Conservation (phyloP, 2,888 invertebrate genomes). For the Sesamia inferens region DNA sequence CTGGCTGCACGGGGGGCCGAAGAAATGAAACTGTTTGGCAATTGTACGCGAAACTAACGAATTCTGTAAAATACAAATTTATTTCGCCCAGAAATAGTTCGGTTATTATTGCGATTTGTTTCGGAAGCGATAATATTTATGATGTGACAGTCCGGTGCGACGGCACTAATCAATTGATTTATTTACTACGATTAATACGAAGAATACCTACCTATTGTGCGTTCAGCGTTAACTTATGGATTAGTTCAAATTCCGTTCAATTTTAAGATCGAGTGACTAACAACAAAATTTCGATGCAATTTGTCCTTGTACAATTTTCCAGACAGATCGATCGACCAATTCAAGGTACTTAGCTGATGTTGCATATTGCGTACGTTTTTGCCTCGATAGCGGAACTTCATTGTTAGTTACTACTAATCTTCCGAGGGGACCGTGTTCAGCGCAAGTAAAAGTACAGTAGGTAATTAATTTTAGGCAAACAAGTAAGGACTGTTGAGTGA, state of each 20-base stretch:
- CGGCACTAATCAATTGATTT: slow-evolving; percentile 54
- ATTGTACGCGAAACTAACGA: slow-evolving; percentile 80
- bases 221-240: slow-evolving; percentile 8
- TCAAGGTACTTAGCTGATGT: slow-evolving; percentile 30
- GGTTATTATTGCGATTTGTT: slow-evolving; percentile 63
- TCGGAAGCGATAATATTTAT: slow-evolving; percentile 63
- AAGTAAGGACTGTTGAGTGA: not conserved
- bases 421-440: slow-evolving; percentile 1
- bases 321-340: slow-evolving; percentile 7
- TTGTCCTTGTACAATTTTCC: slow-evolving; percentile 25
- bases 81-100: slow-evolving; percentile 70
- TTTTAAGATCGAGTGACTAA: not conserved
- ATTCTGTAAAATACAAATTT: slow-evolving; percentile 74
- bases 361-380: slow-evolving; percentile 17
- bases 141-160: slow-evolving; percentile 49
- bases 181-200: slow-evolving; percentile 26
- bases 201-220: slow-evolving; percentile 8
- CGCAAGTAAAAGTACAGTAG: not conserved
- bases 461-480: not conserved
- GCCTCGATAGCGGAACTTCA: slow-evolving; percentile 13
- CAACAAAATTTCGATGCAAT: not conserved
- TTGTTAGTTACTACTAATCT: slow-evolving; percentile 18
- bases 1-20: slow-evolving; percentile 76
- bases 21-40: slow-evolving; percentile 85
- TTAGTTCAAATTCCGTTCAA: not conserved